Base-by-base conservation (phyloP, 2,888 invertebrate genomes). In the Rhorus exstirpatorius region DNA sequence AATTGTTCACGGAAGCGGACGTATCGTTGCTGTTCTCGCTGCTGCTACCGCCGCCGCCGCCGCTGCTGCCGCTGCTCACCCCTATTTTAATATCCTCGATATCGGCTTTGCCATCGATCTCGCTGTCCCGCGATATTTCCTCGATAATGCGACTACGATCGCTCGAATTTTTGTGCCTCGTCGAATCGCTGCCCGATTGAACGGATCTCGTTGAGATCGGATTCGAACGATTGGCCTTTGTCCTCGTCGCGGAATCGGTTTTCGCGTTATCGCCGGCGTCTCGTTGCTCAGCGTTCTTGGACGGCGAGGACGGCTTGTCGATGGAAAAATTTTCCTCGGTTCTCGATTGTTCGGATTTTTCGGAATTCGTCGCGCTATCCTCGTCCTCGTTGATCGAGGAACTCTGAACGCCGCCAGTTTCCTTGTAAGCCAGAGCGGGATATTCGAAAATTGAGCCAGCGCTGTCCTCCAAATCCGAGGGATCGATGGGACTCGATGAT, bases 21-120 rank as follows among this genome's bases (percentile, higher is more conserved):
- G 94, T 95, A 75, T 95, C 95, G 68, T 94, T 95, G 81, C 94
- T 94, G 80, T 94, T 93, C 88, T 95, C 95, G 84, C 95, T 95
- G 70, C 92, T 90, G 65, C 94, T 94, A 79, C 94, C 94, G 79
- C 94, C 93, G 89, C 95, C 95, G 84, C 95, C 95, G 63, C 94
- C 94, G 79, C 94, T 94, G 79, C 94, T 93, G 89, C 95, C 95
- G 83, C 95, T 95, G 68, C 92, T 86, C 31, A 91, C 91, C 0
- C 89, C 91, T 8, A 90, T 65, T 74, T 93, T 93, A 6, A 87
- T 81, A 61, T 93, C 92, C 68, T 92, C 93, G 1, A 87, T 87
- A 31, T 92, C 91, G 2, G 86, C 78, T 86, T 92, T 92, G 0
- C 84, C 87, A 53, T 92, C 91, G 1, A 86, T 78, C 83, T 91